A percentile compares a stretch with the other conserved stretches of the same genome.
Evolutionary conservation across 2,797 vertebrate species (phyloP).

Genomic region (Trachops cirrhosus): DNA sequence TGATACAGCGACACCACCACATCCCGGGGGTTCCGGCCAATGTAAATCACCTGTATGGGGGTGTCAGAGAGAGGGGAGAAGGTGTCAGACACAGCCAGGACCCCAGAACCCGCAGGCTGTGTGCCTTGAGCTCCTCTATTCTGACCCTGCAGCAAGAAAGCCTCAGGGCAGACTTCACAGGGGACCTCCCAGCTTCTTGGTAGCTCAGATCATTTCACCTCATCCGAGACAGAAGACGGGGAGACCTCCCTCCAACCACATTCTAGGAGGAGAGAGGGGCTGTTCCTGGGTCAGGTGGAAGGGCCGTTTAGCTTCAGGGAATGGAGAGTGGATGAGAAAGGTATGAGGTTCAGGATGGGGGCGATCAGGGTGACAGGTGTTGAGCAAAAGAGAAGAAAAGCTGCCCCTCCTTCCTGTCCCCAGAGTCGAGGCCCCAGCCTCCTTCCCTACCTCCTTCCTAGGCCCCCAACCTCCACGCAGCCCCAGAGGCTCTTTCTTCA

Average conservation of each 20-base stretch:
- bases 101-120: accelerated
- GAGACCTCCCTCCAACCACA: not conserved
- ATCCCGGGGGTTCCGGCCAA: constrained; percentile 89
- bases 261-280: not conserved
- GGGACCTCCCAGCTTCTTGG: not conserved
- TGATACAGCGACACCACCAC: constrained; percentile 88
- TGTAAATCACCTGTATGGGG: constrained; percentile 84
- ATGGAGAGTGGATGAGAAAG: not conserved
- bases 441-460: not conserved
- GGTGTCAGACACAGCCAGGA: not conserved
- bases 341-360: not conserved
- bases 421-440: not conserved
- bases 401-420: not conserved
- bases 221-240: not conserved
- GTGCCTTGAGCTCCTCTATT: not conserved
- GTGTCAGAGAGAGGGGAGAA: not conserved
- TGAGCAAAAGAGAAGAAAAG: not conserved
- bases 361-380: accelerated
- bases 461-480: not conserved
- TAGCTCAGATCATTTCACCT: not conserved
- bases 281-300: not conserved
- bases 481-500: not conserved
- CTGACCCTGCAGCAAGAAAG: not conserved
- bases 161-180: not conserved
- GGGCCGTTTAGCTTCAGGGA: constrained; percentile 77